Evolutionary conservation across 2,797 vertebrate species (phyloP).

Genomic region (Poeciliopsis infans): DNA sequence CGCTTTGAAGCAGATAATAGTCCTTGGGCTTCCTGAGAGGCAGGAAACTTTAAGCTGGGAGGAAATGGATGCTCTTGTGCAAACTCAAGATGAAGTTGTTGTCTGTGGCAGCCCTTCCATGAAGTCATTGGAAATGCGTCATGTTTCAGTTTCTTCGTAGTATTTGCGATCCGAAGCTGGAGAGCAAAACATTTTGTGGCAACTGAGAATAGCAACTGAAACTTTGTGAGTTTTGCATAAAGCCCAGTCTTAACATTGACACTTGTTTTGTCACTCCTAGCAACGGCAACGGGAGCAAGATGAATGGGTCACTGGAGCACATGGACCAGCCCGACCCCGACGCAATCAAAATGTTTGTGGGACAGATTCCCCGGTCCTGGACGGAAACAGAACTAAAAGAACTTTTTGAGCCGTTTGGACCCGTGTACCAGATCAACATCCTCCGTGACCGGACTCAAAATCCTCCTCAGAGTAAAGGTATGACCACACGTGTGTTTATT

Average conservation of each 20-base stretch:
- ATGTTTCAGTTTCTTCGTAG: background rate
- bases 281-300: conserved; percentile 96
- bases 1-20: background rate
- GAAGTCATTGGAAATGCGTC: background rate
- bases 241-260: background rate
- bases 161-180: background rate
- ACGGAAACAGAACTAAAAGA: conserved; percentile 98
- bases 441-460: conserved; percentile 97
- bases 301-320: conserved; percentile 97
- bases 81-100: background rate
- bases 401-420: conserved; percentile 97
- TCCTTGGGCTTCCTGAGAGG: background rate
- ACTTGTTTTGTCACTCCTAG: conserved; percentile 64
- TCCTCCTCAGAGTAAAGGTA: conserved; percentile 99
- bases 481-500: background rate
- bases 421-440: conserved; percentile 98
- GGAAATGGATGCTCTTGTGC: conserved; percentile 1
- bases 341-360: conserved; percentile 99
- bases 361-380: conserved; percentile 95
- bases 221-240: background rate
- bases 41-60: conserved; percentile 9
- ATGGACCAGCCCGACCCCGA: conserved; percentile 96
- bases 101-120: background rate
- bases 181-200: background rate
- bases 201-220: background rate